phyloP scores from a whole-genome alignment of 2,888 invertebrate genomes.

The Ptychoptera contaminata region DNA sequence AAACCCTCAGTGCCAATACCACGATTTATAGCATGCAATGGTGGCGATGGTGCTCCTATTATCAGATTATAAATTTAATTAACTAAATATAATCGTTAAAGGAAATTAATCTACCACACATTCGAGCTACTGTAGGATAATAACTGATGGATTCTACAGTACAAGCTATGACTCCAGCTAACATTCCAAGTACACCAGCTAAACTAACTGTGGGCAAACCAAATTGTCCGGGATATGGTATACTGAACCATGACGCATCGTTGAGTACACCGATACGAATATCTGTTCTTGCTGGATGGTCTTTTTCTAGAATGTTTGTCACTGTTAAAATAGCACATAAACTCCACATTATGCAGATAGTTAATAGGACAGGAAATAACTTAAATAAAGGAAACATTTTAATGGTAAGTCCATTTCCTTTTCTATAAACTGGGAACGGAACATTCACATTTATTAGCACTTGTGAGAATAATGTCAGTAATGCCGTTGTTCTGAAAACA shows the following conservation, averaged over 20 bases:
- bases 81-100: not conserved
- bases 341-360: slow-evolving; percentile 62
- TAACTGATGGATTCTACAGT: slow-evolving; percentile 76
- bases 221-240: slow-evolving; percentile 76
- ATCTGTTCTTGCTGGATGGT: slow-evolving; percentile 60
- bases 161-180: slow-evolving; percentile 63
- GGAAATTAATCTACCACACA: slow-evolving; percentile 41
- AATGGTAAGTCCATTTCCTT: slow-evolving; percentile 38
- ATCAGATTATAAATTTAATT: not conserved
- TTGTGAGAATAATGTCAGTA: slow-evolving; percentile 67
- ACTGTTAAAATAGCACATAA: slow-evolving; percentile 53
- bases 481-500: slow-evolving; percentile 46
- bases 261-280: slow-evolving; percentile 48
- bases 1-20: slow-evolving; percentile 74
- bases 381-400: slow-evolving; percentile 57
- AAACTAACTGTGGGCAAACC: slow-evolving; percentile 55
- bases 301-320: slow-evolving; percentile 42
- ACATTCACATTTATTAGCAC: slow-evolving; percentile 49
- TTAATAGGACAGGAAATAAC: slow-evolving; percentile 61
- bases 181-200: slow-evolving; percentile 16
- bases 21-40: slow-evolving; percentile 72
- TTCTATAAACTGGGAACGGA: slow-evolving; percentile 43
- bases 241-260: slow-evolving; percentile 63
- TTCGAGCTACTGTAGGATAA: slow-evolving; percentile 77
- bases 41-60: slow-evolving; percentile 63